Percentiles rank a stretch among this genome's conserved stretches.
Evolutionary conservation across 1,140 invertebrate genomes (phyloP).

Genomic region (Tetramorium parvispinum): DNA sequence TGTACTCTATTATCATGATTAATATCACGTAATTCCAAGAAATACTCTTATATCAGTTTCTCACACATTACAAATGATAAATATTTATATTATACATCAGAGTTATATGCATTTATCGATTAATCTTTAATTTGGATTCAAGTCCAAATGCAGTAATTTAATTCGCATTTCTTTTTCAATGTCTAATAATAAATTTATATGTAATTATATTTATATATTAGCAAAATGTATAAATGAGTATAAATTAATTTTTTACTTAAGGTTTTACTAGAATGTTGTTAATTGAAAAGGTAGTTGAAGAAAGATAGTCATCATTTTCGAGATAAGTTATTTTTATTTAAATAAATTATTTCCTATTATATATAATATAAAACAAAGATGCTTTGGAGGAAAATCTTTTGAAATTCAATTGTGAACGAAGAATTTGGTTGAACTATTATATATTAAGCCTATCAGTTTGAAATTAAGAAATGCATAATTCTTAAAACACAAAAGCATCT

Average conservation of each 20-base stretch:
- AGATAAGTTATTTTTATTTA: not conserved
- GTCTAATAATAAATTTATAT: not conserved
- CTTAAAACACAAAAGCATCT: not conserved
- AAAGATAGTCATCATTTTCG: not conserved
- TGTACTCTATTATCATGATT: not conserved
- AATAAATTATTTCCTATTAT: not conserved
- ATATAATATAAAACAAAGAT: not conserved
- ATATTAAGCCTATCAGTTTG: not conserved
- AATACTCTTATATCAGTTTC: not conserved
- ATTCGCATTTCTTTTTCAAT: not conserved
- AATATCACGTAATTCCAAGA: not conserved
- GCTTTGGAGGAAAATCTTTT: not conserved
- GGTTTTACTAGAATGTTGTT: no score
- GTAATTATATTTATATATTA: not conserved
- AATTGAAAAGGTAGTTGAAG: not conserved
- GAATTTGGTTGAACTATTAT: not conserved
- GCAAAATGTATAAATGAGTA: not conserved
- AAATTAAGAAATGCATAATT: slow-evolving; percentile 7
- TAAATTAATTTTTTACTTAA: not conserved
- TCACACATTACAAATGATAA: not conserved
- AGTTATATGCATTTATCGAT: not conserved
- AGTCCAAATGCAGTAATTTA: not conserved
- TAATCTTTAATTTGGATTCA: not conserved
- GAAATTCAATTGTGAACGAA: not conserved
- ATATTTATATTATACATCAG: not conserved